Evolutionary conservation across 2,888 invertebrate species (phyloP).

Genomic region (Dysmachus trigonus): DNA sequence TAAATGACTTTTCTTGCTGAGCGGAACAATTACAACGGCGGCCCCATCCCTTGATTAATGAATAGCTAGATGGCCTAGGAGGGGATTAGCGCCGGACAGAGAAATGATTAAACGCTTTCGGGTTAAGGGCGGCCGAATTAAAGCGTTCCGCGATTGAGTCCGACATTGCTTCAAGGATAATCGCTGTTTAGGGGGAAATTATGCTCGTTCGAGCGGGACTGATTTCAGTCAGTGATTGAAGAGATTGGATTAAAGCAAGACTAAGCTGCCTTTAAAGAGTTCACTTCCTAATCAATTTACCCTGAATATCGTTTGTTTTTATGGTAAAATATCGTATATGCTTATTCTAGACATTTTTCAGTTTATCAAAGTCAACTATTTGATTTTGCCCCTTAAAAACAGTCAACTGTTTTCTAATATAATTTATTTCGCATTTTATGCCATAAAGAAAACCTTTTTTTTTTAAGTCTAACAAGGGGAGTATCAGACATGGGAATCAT

Average conservation of each 20-base stretch:
- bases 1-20: slow-evolving; percentile 46
- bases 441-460: no score
- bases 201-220: neutral
- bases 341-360: no score
- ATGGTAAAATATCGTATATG: no score
- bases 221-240: neutral
- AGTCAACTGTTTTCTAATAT: no score
- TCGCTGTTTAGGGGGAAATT: neutral
- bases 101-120: slow-evolving; percentile 31
- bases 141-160: slow-evolving; percentile 5
- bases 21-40: slow-evolving; percentile 35
- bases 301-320: no score
- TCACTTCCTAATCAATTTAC: no score
- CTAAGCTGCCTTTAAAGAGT: no score
- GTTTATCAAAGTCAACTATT: no score
- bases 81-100: neutral
- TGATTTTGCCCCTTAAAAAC: no score
- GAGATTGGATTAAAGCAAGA: neutral
- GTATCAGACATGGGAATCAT: no score
- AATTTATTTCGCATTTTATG: no score
- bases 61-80: neutral
- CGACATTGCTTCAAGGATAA: neutral
- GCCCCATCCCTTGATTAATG: slow-evolving; percentile 8
- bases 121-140: slow-evolving; percentile 10
- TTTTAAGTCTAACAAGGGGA: no score